Percentiles rank a stretch among this genome's conserved stretches.
These are phyloP conservation scores for Tinea trinotella DNA, from an alignment of 2,888 invertebrate species.

Conservation along the genomic window DNA sequence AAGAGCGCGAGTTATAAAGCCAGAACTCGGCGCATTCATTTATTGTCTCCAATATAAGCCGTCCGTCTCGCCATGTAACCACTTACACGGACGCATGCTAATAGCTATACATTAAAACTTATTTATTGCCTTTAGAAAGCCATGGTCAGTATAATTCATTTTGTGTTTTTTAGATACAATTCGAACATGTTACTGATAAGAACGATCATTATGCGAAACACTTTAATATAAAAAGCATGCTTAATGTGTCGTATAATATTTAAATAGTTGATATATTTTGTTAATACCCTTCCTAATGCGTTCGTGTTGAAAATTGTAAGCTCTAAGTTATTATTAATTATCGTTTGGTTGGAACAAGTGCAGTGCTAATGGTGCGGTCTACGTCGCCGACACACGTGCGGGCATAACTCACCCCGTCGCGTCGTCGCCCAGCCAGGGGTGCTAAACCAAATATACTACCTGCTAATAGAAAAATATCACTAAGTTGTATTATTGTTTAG, in stretches of 20 bases:
- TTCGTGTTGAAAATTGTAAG: neutral
- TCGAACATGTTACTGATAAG: neutral
- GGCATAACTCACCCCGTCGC: neutral
- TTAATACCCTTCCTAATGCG: neutral
- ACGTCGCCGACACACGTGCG: neutral
- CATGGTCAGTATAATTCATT: neutral
- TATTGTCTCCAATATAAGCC: slow-evolving; percentile 38
- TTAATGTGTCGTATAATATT: neutral
- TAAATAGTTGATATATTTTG: neutral
- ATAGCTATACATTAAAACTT: slow-evolving; percentile 9
- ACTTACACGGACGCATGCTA: neutral
- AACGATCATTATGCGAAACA: neutral
- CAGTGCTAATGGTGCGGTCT: slow-evolving; percentile 1
- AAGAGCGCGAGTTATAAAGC: slow-evolving; percentile 48
- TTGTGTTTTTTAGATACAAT: neutral
- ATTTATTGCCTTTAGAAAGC: slow-evolving; percentile 10
- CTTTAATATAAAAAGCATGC: too few species aligned
- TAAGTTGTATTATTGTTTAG: neutral
- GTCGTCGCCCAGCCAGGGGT: neutral
- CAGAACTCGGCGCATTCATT: slow-evolving; percentile 37
- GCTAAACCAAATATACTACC: neutral
- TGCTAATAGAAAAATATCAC: neutral
- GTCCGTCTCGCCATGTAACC: neutral
- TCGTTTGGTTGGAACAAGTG: slow-evolving; percentile 3
- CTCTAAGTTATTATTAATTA: slow-evolving; percentile 5